Evolutionary conservation across 2,888 invertebrate genomes (phyloP), one percentile per base, ranked within the genome.

Genomic region (Lycaena phlaeas): DNA sequence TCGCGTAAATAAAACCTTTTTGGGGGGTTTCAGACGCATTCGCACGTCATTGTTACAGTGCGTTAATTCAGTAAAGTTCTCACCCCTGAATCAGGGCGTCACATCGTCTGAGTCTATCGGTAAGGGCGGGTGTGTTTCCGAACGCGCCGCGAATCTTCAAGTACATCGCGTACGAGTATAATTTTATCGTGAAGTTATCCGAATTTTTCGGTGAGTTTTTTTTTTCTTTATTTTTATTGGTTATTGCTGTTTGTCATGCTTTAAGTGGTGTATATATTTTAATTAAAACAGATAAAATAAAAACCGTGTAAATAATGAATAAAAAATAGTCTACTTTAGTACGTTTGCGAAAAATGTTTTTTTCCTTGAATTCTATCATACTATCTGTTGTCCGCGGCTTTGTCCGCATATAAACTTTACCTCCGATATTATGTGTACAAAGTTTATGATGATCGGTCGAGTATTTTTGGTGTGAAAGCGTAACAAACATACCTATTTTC

Each of bases 61-160:
- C 22, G 22, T 22, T 22, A 22, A 6, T 29, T 14, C 30, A n/a
- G 28, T 29, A n/a, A 10, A 6, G 29, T 42, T 9, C 15, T 40
- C 41, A 42, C 43, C 57, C 64, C 59, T 57, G 66, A 54, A 52
- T 53, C 51, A 15, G 30, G 31, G 50, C 54, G 64, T 56, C 71
- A 74, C 59, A 73, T 52, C 50, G 59, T 59, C 53, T 52, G 56
- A 54, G 53, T 51, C 52, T 52, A 51, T 52, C 52, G 54, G 44
- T 51, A 44, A 52, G 53, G 48, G 42, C 53, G 61, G 61, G 53
- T 64, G 71, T 49, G 42, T 45, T n/a, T n/a, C n/a, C n/a, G n/a
- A n/a, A n/a, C n/a, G 36, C 40, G 17, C 18, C 11, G 10, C 17
- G 31, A 30, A 42, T 36, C 49, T 40, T 48, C 54, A 50, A 48